Conservation (phyloP, 2,888 invertebrate species). For the Scotopteryx bipunctaria region DNA sequence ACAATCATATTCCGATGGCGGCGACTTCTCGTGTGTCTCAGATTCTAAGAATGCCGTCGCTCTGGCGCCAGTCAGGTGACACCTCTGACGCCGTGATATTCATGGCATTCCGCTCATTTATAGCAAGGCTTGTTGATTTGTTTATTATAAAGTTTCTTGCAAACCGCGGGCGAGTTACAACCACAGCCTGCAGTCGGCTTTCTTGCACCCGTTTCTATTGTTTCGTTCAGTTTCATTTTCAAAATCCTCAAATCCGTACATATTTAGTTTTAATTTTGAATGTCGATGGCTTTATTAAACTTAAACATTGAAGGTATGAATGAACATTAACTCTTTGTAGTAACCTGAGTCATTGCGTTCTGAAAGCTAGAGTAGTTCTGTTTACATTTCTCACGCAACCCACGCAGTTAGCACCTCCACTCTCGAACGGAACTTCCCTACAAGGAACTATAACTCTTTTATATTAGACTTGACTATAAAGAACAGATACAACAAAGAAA, state of each 20-base stretch:
- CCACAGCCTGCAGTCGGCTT: too few species aligned
- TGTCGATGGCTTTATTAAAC: too few species aligned
- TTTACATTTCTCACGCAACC: constrained; percentile 75
- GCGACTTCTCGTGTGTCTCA: constrained; percentile 55
- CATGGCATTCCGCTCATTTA: constrained; percentile 29
- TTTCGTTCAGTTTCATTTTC: too few species aligned
- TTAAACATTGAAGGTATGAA: too few species aligned
- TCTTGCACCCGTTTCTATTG: too few species aligned
- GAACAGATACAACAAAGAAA: too few species aligned
- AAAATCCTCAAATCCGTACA: too few species aligned
- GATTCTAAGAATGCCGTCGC: constrained; percentile 63
- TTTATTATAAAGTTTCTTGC: too few species aligned
- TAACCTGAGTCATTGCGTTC: constrained; percentile 11
- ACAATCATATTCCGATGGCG: constrained; percentile 40
- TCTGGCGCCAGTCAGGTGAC: constrained; percentile 72
- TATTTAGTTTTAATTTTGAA: too few species aligned
- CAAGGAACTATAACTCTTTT: constrained; percentile 21
- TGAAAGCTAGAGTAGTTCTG: constrained; percentile 38
- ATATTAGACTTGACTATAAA: background rate
- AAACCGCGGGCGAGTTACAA: too few species aligned
- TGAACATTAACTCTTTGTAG: constrained; percentile 36
- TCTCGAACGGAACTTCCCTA: constrained; percentile 27
- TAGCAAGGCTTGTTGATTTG: constrained; percentile 18
- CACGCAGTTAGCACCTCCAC: constrained; percentile 65
- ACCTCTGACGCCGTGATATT: constrained; percentile 45